phyloP scores from a whole-genome alignment of 2,797 vertebrate species.

The Coluber constrictor region DNA sequence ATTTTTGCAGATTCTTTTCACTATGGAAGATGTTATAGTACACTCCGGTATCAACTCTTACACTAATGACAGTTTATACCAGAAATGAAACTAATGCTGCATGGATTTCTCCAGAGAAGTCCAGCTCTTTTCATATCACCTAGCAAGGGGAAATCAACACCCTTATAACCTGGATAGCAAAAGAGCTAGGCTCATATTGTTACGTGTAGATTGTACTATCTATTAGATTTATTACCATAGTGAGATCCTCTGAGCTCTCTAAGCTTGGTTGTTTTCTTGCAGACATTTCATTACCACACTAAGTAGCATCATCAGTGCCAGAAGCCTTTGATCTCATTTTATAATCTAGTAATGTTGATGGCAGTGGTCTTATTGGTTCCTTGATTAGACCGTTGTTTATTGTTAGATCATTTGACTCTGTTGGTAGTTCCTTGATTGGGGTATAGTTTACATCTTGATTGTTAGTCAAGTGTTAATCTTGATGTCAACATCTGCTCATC shows the following conservation, averaged over 20 bases:
- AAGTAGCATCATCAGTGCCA: not conserved
- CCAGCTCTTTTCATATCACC: not conserved
- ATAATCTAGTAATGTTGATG: not conserved
- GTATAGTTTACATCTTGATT: no score
- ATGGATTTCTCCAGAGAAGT: not conserved
- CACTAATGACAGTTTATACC: not conserved
- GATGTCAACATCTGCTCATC: not conserved
- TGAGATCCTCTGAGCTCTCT: not conserved
- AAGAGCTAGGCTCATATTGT: no score
- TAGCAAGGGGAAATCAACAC: not conserved
- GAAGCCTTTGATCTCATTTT: not conserved
- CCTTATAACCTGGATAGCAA: not conserved
- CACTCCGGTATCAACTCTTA: not conserved
- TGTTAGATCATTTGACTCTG: not conserved
- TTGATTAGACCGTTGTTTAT: not conserved
- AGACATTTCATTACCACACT: not conserved
- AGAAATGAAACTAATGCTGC: not conserved
- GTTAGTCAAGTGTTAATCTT: not conserved
- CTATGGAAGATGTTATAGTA: not conserved
- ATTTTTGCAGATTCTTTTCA: not conserved
- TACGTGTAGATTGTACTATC: no score
- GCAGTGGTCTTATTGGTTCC: not conserved
- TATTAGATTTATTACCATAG: not conserved
- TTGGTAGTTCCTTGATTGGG: not conserved
- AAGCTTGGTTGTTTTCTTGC: not conserved